phyloP scores from a whole-genome alignment of 2,888 invertebrate genomes.

The Celastrina argiolus region DNA sequence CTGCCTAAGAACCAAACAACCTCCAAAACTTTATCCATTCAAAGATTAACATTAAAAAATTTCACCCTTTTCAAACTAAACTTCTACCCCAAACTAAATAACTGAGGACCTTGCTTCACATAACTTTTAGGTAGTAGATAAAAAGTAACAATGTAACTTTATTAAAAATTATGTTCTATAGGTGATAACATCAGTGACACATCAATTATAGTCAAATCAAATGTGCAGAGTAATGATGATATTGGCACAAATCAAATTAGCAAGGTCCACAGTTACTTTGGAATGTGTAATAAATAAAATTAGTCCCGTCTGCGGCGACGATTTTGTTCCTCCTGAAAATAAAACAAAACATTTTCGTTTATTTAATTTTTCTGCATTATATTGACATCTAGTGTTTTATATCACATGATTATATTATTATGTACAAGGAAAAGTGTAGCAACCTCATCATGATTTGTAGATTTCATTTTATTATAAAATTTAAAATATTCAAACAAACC shows the following conservation, averaged over 20 bases:
- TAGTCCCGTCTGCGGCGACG: constrained; percentile 74
- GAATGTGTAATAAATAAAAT: constrained; percentile 34
- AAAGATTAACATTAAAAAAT: constrained; percentile 3
- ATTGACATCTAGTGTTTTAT: not conserved
- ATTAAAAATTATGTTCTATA: not conserved
- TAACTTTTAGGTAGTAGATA: not conserved
- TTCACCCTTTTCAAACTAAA: not conserved
- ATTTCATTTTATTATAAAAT: not conserved
- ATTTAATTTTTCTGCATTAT: not conserved
- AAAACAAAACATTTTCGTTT: constrained; percentile 27
- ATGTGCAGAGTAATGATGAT: not conserved
- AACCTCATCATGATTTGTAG: not conserved
- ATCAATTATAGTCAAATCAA: not conserved
- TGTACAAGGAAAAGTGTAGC: not conserved
- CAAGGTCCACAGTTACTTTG: constrained; percentile 13
- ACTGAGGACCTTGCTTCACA: not conserved
- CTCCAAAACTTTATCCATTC: constrained; percentile 2
- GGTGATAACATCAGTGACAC: not conserved
- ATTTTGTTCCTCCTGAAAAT: constrained; percentile 68
- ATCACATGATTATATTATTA: not conserved
- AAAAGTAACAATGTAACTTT: not conserved
- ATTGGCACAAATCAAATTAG: not conserved
- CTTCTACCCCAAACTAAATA: not conserved
- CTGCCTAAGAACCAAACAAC: constrained; percentile 1
- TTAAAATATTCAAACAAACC: constrained; percentile 67